A percentile compares a stretch with the other conserved stretches of the same genome.
These are phyloP conservation scores for Daktulosphaira vitifoliae DNA, from an alignment of 1,140 invertebrate species.

Conservation along the genomic window DNA sequence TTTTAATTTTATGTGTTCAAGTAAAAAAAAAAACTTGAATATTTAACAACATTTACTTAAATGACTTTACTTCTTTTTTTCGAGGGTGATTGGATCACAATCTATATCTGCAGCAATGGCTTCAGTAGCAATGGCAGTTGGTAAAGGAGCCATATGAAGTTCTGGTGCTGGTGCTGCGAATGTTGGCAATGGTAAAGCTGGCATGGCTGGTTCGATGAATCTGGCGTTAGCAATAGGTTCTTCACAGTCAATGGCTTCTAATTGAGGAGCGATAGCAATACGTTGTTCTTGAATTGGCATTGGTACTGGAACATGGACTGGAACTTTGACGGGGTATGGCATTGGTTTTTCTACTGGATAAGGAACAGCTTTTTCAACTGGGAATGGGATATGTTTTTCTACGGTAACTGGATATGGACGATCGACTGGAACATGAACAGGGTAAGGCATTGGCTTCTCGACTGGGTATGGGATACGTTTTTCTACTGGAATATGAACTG, in stretches of 20 bases:
- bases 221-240: constrained; percentile 53
- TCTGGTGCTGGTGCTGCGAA: no score
- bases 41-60: no score
- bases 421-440: constrained; percentile 57
- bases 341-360: constrained; percentile 58
- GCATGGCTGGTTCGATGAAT: constrained; percentile 62
- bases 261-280: constrained; percentile 56
- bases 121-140: no score
- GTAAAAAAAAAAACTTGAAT: no score
- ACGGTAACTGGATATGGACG: constrained; percentile 45
- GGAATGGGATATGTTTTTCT: constrained; percentile 47
- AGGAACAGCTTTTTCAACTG: constrained; percentile 64
- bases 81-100: no score
- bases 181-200: constrained; percentile 59
- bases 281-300: constrained; percentile 58
- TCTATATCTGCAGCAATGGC: no score
- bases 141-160: no score
- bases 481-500: constrained; percentile 48
- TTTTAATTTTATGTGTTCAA: no score
- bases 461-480: constrained; percentile 51
- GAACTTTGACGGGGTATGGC: constrained; percentile 52
- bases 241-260: constrained; percentile 54
- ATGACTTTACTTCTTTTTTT: no score
- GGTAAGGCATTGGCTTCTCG: constrained; percentile 54
- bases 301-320: constrained; percentile 45